These are phyloP conservation scores for Microcebus jonahi DNA, from an alignment of 2,113 vertebrate species.

Conservation along the genomic window DNA sequence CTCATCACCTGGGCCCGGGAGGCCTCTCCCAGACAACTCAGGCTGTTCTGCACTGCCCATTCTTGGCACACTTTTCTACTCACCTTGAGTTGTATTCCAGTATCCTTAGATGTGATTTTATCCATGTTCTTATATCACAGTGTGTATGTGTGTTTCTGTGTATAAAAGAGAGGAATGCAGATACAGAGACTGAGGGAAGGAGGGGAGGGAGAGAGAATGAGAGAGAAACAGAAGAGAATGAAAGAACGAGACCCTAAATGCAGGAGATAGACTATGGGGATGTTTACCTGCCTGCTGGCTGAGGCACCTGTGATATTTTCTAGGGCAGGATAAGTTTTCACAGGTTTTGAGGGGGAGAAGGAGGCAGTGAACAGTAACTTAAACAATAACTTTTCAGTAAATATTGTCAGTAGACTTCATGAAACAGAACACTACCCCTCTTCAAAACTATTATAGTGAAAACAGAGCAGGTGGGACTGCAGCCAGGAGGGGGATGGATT, in stretches of 20 bases:
- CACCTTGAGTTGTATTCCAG: neutral
- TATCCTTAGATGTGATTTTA: neutral
- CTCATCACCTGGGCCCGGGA: too few species aligned
- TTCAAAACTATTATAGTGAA: neutral
- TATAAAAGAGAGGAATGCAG: neutral
- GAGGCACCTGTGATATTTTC: neutral
- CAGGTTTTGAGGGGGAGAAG: neutral
- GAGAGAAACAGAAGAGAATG: neutral
- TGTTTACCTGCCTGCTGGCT: neutral
- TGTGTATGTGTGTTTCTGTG: neutral
- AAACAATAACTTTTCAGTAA: neutral
- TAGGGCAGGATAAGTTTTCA: neutral
- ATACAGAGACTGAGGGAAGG: neutral
- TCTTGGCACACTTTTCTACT: neutral
- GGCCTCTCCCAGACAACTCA: neutral
- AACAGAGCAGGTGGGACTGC: neutral
- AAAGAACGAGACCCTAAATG: neutral
- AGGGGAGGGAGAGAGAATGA: neutral
- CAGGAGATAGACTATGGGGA: neutral
- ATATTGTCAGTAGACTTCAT: neutral
- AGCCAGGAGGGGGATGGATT: too few species aligned
- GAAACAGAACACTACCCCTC: neutral
- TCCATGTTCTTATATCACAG: neutral
- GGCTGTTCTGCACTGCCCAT: neutral
- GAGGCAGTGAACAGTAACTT: neutral